Evolutionary conservation across 1,140 invertebrate genomes (phyloP), one percentile per base, ranked within the genome.

Genomic region (Pogonomyrmex californicus): DNA sequence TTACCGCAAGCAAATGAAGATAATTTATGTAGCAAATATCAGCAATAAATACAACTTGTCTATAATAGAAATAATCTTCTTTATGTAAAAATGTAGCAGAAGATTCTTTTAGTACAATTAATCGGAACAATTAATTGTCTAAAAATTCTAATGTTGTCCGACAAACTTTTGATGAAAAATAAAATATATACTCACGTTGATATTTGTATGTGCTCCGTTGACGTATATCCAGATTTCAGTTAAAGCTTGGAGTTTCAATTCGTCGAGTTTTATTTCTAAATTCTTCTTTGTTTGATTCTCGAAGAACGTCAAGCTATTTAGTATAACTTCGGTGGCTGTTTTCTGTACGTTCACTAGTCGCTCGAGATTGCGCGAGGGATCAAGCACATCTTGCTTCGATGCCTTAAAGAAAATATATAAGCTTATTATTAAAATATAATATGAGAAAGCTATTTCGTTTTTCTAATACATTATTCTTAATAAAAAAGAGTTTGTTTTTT

Each of bases 111-210:
- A 23, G 23, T 23, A 23, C 23, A 23, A 23, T 23, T 23, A 23
- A 23, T 23, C 23, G 23, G 23, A 23, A 23, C 23, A 23, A 23
- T 23, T 23, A 23, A 23, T 23, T 23, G 23, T 23, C 23, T 23
- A 23, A 23, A 23, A 23, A 23, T 23, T 23, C 23, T 23, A 23
- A 23, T 23, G 23, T 23, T 23, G 23, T 23, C 23, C 23, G 23
- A 23, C 23, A 23, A 23, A 23, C 23, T 23, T 23, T 23, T n/a
- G 30, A 66, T 33, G 23, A 17, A 79, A 36, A 79, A 68, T 47
- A n/a, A 66, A n/a, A n/a, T n/a, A 51, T n/a, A 51, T 38, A 41
- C 44, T 68, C 7, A 79, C 77, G 38, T 68, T 36, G 36, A 79
- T 4, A 51, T 79, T 7, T 47, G 51, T 17, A 6, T 68, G 9